Evolutionary conservation across 2,113 vertebrate genomes (phyloP).

Genomic region (Stigmatopora nigra): DNA sequence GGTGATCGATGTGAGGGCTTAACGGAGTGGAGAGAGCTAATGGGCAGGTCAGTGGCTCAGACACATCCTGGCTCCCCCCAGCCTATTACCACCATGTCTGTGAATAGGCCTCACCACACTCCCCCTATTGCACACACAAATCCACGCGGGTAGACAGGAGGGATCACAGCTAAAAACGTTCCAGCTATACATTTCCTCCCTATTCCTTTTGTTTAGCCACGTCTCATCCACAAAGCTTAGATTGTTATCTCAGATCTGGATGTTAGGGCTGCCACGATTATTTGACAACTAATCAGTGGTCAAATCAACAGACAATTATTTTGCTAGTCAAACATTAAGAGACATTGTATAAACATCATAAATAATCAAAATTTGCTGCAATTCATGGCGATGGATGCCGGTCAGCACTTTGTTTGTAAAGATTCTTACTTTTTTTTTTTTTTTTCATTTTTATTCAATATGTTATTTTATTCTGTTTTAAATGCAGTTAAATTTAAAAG

Average conservation of each 20-base stretch:
- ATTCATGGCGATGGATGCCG: too few species aligned
- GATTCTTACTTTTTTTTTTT: too few species aligned
- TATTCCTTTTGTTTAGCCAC: conserved; percentile 19
- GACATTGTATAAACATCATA: too few species aligned
- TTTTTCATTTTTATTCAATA: too few species aligned
- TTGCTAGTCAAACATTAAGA: too few species aligned
- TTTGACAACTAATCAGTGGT: too few species aligned
- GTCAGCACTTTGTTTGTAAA: too few species aligned
- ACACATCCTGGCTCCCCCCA: conserved; percentile 54
- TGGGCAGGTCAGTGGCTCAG: conserved; percentile 59
- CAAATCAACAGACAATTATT: too few species aligned
- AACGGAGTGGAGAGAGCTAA: conserved; percentile 62
- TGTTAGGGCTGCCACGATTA: too few species aligned
- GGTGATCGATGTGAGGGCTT: conserved; percentile 74
- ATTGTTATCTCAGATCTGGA: conserved; percentile 23
- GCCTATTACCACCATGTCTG: conserved; percentile 69
- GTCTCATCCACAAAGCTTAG: conserved; percentile 3
- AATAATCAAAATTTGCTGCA: too few species aligned
- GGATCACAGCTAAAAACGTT: conserved; percentile 33
- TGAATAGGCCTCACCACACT: conserved; percentile 66
- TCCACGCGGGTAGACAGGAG: conserved; percentile 13
- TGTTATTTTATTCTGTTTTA: too few species aligned
- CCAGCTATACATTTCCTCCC: conserved; percentile 24
- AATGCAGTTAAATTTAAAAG: too few species aligned
- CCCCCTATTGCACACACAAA: conserved; percentile 51